Conservation (phyloP, 2,888 invertebrate species). For the Blastobasis lacticolella region DNA sequence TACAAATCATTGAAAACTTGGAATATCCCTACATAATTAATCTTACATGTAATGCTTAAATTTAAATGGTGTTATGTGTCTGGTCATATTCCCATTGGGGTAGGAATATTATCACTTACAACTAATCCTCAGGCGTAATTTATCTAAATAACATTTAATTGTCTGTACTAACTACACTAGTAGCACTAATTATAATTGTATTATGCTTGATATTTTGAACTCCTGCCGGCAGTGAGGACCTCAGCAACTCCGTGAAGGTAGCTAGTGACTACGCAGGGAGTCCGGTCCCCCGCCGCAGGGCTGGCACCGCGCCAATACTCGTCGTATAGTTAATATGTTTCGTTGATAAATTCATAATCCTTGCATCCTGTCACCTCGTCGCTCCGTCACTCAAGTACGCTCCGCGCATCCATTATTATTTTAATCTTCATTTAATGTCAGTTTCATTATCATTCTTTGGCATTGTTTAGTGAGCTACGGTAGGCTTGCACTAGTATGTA, state of each 20-base stretch:
- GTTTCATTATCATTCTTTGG: constrained; percentile 64
- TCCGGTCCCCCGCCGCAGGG: constrained; percentile 7
- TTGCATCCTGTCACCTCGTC: constrained; percentile 45
- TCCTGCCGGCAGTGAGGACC: constrained; percentile 24
- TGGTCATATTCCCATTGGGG: constrained; percentile 42
- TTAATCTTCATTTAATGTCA: constrained; percentile 30
- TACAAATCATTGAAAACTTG: constrained; percentile 34
- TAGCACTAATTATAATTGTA: constrained; percentile 59
- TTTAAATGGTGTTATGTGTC: constrained; percentile 58
- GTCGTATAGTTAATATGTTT: constrained; percentile 30
- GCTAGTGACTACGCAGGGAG: constrained; percentile 49
- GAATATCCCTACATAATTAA: constrained; percentile 28
- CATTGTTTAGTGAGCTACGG: constrained; percentile 69
- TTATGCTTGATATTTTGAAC: constrained; percentile 60
- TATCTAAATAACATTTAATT: constrained; percentile 36
- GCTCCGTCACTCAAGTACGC: constrained; percentile 41
- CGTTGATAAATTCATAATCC: constrained; percentile 34
- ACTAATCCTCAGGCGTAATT: constrained; percentile 32
- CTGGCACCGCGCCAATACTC: not conserved
- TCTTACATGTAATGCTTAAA: constrained; percentile 37
- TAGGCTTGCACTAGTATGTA: constrained; percentile 36
- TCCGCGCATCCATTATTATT: constrained; percentile 35
- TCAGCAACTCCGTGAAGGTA: constrained; percentile 52
- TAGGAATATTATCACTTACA: constrained; percentile 32
- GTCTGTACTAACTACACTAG: constrained; percentile 48